Percentiles rank a stretch among this genome's conserved stretches.
Conservation (phyloP, 2,888 invertebrate species). For the Xylota sylvarum region DNA sequence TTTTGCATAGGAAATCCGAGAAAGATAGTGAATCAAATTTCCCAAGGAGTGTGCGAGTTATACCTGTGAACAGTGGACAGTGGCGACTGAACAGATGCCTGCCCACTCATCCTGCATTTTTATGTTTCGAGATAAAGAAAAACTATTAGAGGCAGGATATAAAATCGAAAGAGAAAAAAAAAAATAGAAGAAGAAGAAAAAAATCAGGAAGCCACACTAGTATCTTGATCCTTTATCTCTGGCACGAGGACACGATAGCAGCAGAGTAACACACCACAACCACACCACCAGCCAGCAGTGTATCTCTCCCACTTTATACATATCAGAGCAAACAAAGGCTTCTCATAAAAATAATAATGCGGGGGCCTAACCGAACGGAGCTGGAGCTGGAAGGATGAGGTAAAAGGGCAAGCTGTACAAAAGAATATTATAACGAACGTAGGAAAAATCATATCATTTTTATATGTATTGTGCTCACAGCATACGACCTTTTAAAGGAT, state of each 20-base stretch:
- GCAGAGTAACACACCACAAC: background rate
- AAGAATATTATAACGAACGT: constrained; percentile 66
- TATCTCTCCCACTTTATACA: constrained; percentile 50
- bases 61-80: constrained; percentile 2
- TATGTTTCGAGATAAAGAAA: constrained; percentile 48
- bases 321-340: constrained; percentile 65
- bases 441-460: constrained; percentile 74
- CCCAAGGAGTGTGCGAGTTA: background rate
- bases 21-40: constrained; percentile 36
- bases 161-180: constrained; percentile 30
- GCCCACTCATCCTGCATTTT: constrained; percentile 22
- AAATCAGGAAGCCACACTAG: constrained; percentile 52
- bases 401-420: constrained; percentile 57
- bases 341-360: constrained; percentile 71
- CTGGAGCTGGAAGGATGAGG: background rate
- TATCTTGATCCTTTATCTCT: constrained; percentile 69
- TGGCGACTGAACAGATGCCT: background rate
- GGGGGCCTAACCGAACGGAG: constrained; percentile 46
- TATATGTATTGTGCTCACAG: constrained; percentile 54
- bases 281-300: background rate
- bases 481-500: constrained; percentile 69
- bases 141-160: constrained; percentile 43
- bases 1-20: constrained; percentile 22
- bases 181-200: background rate
- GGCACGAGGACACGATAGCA: constrained; percentile 34